These are phyloP conservation scores for Dreissena rostriformis DNA, from an alignment of 1,140 invertebrate genomes.

Conservation along the genomic window DNA sequence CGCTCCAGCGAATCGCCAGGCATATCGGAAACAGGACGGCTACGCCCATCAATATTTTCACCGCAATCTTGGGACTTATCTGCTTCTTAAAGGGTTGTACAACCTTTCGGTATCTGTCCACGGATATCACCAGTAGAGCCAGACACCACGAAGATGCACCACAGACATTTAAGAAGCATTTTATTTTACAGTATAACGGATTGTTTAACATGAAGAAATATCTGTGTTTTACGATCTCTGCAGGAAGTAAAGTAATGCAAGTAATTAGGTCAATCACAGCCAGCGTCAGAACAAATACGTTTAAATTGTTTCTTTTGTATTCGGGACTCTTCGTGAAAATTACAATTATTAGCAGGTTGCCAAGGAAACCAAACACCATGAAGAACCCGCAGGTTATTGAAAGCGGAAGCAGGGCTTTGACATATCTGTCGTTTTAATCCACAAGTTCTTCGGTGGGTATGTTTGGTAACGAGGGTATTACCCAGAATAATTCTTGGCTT, in stretches of 20 bases:
- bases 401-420: slow-evolving; percentile 14
- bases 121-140: slow-evolving; percentile 22
- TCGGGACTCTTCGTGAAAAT: slow-evolving; percentile 21
- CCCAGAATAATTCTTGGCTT: no score
- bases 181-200: slow-evolving; percentile 28
- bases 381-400: slow-evolving; percentile 14
- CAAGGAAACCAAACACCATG: slow-evolving; percentile 34
- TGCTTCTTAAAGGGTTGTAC: slow-evolving; percentile 33
- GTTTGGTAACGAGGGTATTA: no score
- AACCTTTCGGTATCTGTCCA: slow-evolving; percentile 48
- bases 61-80: slow-evolving; percentile 8
- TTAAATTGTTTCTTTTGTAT: slow-evolving; percentile 33
- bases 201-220: slow-evolving; percentile 42
- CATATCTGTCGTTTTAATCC: slow-evolving; percentile 33
- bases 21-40: slow-evolving; percentile 30
- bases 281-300: slow-evolving; percentile 39
- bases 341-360: slow-evolving; percentile 36
- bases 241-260: slow-evolving; percentile 25
- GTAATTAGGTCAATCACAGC: slow-evolving; percentile 44
- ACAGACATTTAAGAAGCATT: slow-evolving; percentile 44
- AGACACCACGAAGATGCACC: slow-evolving; percentile 15
- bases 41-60: slow-evolving; percentile 24
- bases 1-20: slow-evolving; percentile 24
- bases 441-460: not conserved
- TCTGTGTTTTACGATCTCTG: slow-evolving; percentile 29